Evolutionary conservation across 2,888 invertebrate species (phyloP).

Genomic region (Uropetala carovei): DNA sequence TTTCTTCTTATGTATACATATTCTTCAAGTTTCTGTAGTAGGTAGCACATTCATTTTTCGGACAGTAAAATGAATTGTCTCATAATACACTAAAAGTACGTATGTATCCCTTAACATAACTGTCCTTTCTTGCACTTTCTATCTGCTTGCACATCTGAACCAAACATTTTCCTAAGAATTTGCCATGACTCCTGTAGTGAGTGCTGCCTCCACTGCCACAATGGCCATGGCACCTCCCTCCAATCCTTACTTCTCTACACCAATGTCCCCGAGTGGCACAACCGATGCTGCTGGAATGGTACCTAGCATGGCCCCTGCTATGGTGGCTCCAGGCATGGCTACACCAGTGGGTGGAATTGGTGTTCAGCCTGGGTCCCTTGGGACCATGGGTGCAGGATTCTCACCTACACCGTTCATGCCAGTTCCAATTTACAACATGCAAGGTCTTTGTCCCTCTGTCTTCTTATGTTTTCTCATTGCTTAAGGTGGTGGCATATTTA

Average conservation of each 20-base stretch:
- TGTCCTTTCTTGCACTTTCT: background rate
- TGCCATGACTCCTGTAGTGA: constrained; percentile 45
- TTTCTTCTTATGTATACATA: no score
- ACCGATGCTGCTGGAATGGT: constrained; percentile 44
- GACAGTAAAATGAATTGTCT: no score
- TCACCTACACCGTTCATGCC: constrained; percentile 76
- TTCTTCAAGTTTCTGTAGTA: no score
- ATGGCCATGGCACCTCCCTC: constrained; percentile 50
- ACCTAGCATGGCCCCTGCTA: constrained; percentile 51
- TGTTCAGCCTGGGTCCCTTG: constrained; percentile 71
- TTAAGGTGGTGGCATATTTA: constrained; percentile 42
- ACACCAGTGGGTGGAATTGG: constrained; percentile 47
- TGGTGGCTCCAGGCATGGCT: constrained; percentile 59
- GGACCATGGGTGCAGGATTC: constrained; percentile 79
- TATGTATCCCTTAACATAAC: background rate
- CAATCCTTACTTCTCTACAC: constrained; percentile 47
- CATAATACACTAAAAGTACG: no score
- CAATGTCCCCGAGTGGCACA: constrained; percentile 49
- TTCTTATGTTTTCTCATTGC: background rate
- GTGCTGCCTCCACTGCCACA: constrained; percentile 51
- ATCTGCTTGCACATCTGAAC: background rate
- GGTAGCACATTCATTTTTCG: no score
- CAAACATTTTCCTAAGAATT: constrained; percentile 33
- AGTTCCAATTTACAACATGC: constrained; percentile 81
- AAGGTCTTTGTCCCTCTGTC: constrained; percentile 74